phyloP scores from a whole-genome alignment of 2,113 vertebrate genomes.

The Ascaphus truei region DNA sequence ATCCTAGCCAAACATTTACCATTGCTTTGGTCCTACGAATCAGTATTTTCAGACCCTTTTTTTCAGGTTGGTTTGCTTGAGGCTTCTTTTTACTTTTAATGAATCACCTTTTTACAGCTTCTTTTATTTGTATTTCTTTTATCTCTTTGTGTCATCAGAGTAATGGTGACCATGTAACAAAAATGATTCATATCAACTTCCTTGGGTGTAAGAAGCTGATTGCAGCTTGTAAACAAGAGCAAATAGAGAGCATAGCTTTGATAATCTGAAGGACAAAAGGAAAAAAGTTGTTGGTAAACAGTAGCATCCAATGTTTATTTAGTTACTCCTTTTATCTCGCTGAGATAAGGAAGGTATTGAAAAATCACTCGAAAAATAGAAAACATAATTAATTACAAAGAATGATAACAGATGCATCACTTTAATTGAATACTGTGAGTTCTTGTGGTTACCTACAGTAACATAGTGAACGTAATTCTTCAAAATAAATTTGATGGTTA shows the following conservation, averaged over 20 bases:
- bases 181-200: background rate
- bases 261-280: background rate
- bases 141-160: background rate
- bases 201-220: background rate
- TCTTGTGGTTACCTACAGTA: too few relatives aligned
- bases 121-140: background rate
- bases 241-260: background rate
- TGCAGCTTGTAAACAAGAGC: background rate
- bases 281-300: background rate
- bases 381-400: too few relatives aligned
- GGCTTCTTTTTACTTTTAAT: too few relatives aligned
- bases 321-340: background rate
- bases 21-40: too few relatives aligned
- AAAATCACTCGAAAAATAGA: too few relatives aligned
- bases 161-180: background rate
- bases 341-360: background rate
- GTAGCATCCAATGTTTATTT: background rate
- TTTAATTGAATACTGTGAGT: too few relatives aligned
- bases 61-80: too few relatives aligned
- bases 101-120: background rate
- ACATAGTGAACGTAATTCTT: too few relatives aligned
- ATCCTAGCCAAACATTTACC: too few relatives aligned
- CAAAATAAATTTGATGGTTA: too few relatives aligned
- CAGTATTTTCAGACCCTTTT: too few relatives aligned
- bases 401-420: too few relatives aligned